These are phyloP conservation scores for Nansenia antarctica DNA, from an alignment of 2,113 vertebrate species.

Conservation along the genomic window DNA sequence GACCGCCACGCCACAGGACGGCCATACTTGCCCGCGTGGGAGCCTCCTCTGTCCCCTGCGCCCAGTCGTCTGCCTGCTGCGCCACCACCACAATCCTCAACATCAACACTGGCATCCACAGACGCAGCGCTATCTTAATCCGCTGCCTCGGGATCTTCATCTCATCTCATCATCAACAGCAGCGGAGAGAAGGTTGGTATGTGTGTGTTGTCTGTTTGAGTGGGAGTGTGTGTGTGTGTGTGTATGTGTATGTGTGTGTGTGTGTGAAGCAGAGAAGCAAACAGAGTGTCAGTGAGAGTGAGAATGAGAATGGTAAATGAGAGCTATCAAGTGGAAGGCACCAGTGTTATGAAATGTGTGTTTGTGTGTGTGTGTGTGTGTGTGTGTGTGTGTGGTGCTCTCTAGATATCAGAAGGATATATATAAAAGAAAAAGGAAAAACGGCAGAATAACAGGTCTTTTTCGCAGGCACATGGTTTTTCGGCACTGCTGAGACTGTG, in stretches of 20 bases:
- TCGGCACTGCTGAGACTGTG: background rate
- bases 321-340: background rate
- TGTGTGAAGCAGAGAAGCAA: background rate
- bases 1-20: background rate
- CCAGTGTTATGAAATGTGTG: constrained; percentile 5
- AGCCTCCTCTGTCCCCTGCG: constrained; percentile 60
- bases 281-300: background rate
- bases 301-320: background rate
- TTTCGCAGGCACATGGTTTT: constrained; percentile 11
- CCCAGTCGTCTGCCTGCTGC: constrained; percentile 71
- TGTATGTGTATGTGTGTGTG: constrained; percentile 11
- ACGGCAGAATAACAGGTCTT: constrained; percentile 14
- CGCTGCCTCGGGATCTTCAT: constrained; percentile 89
- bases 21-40: constrained; percentile 82
- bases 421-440: no score
- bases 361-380: no score
- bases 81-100: constrained; percentile 90
- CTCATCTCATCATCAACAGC: constrained; percentile 52
- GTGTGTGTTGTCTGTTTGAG: constrained; percentile 26
- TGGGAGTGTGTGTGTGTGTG: constrained; percentile 30
- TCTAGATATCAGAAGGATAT: constrained; percentile 19
- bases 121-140: constrained; percentile 90
- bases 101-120: constrained; percentile 94
- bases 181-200: constrained; percentile 4
- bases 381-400: no score